Evolutionary conservation across 2,888 invertebrate species (phyloP).

Genomic region (Torymus aiolomorphi): DNA sequence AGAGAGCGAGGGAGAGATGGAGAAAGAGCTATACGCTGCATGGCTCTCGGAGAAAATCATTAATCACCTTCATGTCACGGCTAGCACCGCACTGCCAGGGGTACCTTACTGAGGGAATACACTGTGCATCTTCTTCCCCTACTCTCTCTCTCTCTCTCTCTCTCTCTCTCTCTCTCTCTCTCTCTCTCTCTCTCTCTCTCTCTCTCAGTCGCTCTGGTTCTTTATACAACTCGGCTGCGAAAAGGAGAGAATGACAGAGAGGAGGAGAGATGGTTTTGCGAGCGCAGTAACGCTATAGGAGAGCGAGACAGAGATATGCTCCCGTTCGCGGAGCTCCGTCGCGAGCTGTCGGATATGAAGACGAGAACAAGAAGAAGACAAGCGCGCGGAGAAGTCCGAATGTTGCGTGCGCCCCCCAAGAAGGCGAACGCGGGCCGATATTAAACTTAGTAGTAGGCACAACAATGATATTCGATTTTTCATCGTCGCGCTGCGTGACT

Average conservation of each 20-base stretch:
- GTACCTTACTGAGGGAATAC: conserved; percentile 73
- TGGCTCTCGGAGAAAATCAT: conserved; percentile 73
- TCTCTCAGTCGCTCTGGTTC: conserved; percentile 34
- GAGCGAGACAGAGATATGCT: conserved; percentile 57
- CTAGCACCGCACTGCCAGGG: conserved; percentile 74
- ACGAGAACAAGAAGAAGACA: conserved; percentile 46
- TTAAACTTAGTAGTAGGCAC: conserved; percentile 44
- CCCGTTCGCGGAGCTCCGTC: conserved; percentile 56
- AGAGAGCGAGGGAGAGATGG: conserved; percentile 3
- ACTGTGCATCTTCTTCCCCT: conserved; percentile 50
- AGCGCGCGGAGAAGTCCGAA: conserved; percentile 41
- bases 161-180: conserved; percentile 15
- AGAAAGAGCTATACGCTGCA: conserved; percentile 47
- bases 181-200: too few species aligned
- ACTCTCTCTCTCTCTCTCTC: conserved; percentile 20
- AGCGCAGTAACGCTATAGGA: conserved; percentile 44
- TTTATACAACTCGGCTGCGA: conserved; percentile 41
- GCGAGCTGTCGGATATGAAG: conserved; percentile 49
- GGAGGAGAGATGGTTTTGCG: conserved; percentile 56
- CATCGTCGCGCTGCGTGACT: conserved; percentile 41
- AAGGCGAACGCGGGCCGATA: conserved; percentile 44
- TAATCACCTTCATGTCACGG: conserved; percentile 75
- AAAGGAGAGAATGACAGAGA: conserved; percentile 43
- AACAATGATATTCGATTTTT: conserved; percentile 55
- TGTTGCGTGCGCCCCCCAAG: conserved; percentile 55